Evolutionary conservation across 2,888 invertebrate genomes (phyloP).

Genomic region (Andrena bicolor): DNA sequence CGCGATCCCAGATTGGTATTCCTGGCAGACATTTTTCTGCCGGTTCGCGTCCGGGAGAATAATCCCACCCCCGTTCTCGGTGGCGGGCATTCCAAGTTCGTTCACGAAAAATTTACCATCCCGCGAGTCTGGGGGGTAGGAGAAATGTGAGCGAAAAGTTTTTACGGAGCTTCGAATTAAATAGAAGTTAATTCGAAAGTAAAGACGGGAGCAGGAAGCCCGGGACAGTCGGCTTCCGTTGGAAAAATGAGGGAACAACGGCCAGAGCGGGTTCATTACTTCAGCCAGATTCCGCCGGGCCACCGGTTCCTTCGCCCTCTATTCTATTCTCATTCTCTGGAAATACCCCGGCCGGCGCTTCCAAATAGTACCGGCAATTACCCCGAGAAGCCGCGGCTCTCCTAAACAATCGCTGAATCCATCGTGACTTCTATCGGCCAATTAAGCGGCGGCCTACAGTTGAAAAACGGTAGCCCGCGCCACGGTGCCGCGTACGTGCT

Average conservation of each 20-base stretch:
- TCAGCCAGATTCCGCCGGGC: slow-evolving; percentile 17
- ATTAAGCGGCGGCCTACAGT: too few species aligned
- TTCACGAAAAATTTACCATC: not conserved
- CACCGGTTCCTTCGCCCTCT: slow-evolving; percentile 12
- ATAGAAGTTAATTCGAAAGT: slow-evolving; percentile 22
- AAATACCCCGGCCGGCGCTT: not conserved
- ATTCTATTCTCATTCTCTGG: slow-evolving; percentile 1
- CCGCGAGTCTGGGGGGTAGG: not conserved
- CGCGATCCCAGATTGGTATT: not conserved
- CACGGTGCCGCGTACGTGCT: too few species aligned
- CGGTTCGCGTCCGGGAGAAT: not conserved
- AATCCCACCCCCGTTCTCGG: not conserved
- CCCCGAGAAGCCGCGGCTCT: too few species aligned
- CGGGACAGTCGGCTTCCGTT: not conserved
- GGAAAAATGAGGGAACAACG: slow-evolving; percentile 18
- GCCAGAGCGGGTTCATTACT: slow-evolving; percentile 26
- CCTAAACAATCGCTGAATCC: too few species aligned
- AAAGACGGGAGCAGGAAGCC: not conserved
- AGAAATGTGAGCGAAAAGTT: not conserved
- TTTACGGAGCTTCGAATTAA: slow-evolving; percentile 19
- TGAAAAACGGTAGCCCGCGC: too few species aligned
- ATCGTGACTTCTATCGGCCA: too few species aligned
- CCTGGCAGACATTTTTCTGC: slow-evolving; percentile 2
- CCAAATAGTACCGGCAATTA: not conserved
- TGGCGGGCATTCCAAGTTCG: not conserved